Base-by-base conservation (phyloP, 2,888 invertebrate species). In the Entomobrya proxima region DNA sequence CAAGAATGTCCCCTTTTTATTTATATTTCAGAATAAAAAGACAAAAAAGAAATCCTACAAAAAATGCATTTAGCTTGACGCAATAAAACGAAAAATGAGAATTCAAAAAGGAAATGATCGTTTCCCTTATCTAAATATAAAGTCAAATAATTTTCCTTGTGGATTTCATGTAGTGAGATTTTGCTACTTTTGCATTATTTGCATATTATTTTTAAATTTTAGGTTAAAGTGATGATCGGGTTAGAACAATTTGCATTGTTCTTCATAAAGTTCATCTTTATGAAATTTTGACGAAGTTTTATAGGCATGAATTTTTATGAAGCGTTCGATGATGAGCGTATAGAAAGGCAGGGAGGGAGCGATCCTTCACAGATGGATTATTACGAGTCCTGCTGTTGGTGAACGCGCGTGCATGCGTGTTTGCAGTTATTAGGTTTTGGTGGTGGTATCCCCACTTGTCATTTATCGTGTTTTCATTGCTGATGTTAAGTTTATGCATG, bases 281-380 rank as follows among this genome's bases (percentile, higher is more conserved):
- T 67, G 37, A 67, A 24, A 40, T 21, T 67, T 67, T 32, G 67
- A 67, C 40, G 67, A 64, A 37, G 64, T 40, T 40, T n/a, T n/a
- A 47, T 47, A 2, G 3, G 11, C 15, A 47, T 47, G 44, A 24
- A 67, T 15, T 13, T 64, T 61, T 32, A 67, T 67, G 35, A 9
- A 47, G 15, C 47, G 47, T 47, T 47, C n/a, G 15, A 37, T 5
- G 37, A 37, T 37, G 47, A 15, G 47, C 13, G 5, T n/a, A 47
- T 3, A 32, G 64, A 35, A n/a, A 4, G n/a, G n/a, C n/a, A n/a
- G n/a, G n/a, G n/a, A 30, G 76, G 35, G 55, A 15, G 69, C 11
- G 61, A 61, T 81, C 74, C 81, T 81, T 81, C 74, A 81, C 81
- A 81, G 74, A 74, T 81, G 81, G 81, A 61, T 74, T 72, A 52